phyloP scores from a whole-genome alignment of 2,888 invertebrate genomes.

The Eupeodes luniger region DNA sequence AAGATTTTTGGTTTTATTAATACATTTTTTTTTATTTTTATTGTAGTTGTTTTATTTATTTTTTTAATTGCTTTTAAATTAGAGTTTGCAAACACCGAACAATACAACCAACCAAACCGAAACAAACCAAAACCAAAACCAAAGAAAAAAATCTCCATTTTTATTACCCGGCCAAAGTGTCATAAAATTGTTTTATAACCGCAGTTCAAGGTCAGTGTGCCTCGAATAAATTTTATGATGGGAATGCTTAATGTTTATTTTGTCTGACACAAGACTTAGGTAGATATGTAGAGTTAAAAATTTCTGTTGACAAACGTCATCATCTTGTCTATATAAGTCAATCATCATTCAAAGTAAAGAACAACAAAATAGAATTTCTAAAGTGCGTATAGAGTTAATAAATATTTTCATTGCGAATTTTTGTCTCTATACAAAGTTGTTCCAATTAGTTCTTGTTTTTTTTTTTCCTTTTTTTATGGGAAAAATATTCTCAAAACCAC shows the following conservation, averaged over 20 bases:
- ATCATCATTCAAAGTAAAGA: neutral
- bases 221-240: conserved; percentile 41
- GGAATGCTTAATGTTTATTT: conserved; percentile 39
- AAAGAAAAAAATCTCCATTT: conserved; percentile 55
- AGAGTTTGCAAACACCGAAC: conserved; percentile 65
- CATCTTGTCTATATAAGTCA: neutral
- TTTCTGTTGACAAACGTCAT: conserved; percentile 29
- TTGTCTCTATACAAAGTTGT: conserved; percentile 18
- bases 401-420: conserved; percentile 7
- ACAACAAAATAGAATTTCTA: neutral
- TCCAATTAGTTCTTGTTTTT: conserved; percentile 38
- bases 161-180: conserved; percentile 59
- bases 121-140: neutral
- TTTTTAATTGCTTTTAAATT: conserved; percentile 73
- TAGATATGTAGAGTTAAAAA: neutral
- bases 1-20: conserved; percentile 19
- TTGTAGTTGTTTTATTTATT: conserved; percentile 54
- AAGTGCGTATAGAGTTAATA: neutral
- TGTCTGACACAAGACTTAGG: conserved; percentile 13
- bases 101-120: neutral
- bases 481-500: conserved; percentile 29
- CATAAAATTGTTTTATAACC: conserved; percentile 74
- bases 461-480: neutral
- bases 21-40: conserved; percentile 52
- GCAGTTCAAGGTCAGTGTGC: conserved; percentile 65